phyloP scores from a whole-genome alignment of 2,797 vertebrate genomes.

The Epinephelus awoara region DNA sequence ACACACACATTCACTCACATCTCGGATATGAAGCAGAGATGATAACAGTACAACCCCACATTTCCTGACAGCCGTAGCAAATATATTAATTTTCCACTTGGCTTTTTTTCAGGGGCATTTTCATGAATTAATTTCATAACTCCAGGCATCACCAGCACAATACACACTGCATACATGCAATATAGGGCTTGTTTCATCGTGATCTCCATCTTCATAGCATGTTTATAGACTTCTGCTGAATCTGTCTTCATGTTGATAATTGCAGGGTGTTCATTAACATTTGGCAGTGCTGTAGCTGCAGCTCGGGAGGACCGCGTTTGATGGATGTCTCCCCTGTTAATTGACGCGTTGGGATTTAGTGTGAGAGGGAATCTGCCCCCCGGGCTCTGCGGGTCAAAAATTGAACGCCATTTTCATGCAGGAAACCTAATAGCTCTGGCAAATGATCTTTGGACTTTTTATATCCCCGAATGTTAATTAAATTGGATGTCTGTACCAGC shows the following conservation, averaged over 20 bases:
- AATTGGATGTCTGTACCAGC: constrained; percentile 43
- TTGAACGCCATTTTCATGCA: constrained; percentile 54
- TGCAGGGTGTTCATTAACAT: constrained; percentile 44
- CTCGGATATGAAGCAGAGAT: constrained; percentile 17
- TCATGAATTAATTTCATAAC: constrained; percentile 52
- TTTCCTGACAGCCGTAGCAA: constrained; percentile 51
- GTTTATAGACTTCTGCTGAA: constrained; percentile 15
- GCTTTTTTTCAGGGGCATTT: constrained; percentile 31
- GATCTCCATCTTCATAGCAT: constrained; percentile 21
- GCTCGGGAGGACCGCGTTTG: constrained; percentile 6
- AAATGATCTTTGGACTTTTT: constrained; percentile 59
- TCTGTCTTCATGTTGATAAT: constrained; percentile 38
- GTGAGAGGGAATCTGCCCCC: constrained; percentile 19
- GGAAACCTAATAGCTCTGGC: constrained; percentile 47
- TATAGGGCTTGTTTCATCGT: constrained; percentile 21
- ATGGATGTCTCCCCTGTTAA: constrained; percentile 57
- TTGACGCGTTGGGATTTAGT: constrained; percentile 45
- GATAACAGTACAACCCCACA: constrained; percentile 27
- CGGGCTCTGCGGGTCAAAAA: constrained; percentile 50
- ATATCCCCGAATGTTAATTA: constrained; percentile 55
- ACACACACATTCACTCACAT: constrained; percentile 2
- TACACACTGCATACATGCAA: background rate
- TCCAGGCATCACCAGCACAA: constrained; percentile 10
- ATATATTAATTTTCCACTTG: constrained; percentile 61
- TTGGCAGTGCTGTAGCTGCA: constrained; percentile 13